A percentile compares a stretch with the other conserved stretches of the same genome.
Evolutionary conservation across 2,113 vertebrate genomes (phyloP).

Genomic region (Cyprinodon variegatus): DNA sequence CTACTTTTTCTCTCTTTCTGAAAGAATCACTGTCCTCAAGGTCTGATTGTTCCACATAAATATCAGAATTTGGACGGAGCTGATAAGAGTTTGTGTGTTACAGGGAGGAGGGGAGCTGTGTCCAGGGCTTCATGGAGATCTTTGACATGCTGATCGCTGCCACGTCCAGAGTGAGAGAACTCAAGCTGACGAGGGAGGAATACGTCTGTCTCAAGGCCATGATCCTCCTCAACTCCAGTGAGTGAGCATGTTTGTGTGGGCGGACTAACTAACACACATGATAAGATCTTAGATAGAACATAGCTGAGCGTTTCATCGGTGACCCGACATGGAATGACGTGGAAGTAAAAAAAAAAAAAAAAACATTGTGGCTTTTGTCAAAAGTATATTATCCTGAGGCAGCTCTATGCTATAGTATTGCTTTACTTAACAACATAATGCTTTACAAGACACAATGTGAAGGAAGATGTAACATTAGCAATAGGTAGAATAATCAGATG

Average conservation of each 20-base stretch:
- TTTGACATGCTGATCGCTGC: constrained; percentile 97
- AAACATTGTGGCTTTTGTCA: too few relatives aligned
- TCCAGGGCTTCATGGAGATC: constrained; percentile 95
- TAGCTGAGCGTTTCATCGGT: neutral
- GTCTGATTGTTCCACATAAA: neutral
- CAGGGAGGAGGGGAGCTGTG: constrained; percentile 95
- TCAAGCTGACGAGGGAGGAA: constrained; percentile 94
- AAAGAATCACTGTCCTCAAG: neutral
- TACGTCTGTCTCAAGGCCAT: constrained; percentile 98
- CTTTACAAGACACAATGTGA: too few relatives aligned
- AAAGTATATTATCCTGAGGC: neutral
- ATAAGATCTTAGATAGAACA: neutral
- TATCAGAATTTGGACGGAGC: neutral
- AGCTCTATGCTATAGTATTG: constrained; percentile 8
- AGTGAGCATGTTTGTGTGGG: constrained; percentile 73
- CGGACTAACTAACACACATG: neutral
- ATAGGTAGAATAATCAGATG: neutral
- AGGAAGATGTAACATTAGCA: too few relatives aligned
- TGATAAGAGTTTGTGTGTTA: constrained; percentile 5
- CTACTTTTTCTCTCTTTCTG: neutral
- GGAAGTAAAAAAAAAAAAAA: neutral
- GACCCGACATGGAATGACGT: constrained; percentile 29
- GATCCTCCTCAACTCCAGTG: constrained; percentile 98
- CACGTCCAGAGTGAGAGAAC: constrained; percentile 92
- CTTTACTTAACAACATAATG: neutral